Conservation (phyloP, 1,140 invertebrate species). For the Ceratosolen fusciceps region DNA sequence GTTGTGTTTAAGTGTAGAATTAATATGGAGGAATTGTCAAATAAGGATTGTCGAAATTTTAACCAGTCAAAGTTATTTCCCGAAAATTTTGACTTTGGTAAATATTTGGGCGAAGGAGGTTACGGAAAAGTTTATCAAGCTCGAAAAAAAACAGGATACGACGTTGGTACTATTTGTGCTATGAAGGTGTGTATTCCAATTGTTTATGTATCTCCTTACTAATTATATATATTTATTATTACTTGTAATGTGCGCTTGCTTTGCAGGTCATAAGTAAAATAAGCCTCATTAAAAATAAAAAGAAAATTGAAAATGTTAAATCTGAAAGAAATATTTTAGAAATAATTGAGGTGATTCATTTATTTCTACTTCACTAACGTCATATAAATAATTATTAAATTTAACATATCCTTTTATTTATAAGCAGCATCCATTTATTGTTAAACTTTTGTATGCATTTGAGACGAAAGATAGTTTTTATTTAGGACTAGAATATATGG, state of each 20-base stretch:
- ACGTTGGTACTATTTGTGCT: conserved; percentile 95
- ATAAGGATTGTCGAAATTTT: not conserved
- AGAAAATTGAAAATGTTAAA: conserved; percentile 99
- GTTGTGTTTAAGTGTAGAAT: not conserved
- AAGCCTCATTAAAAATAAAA: conserved; percentile 98
- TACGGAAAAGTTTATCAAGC: conserved; percentile 99
- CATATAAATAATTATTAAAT: not conserved
- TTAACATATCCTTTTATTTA: not conserved
- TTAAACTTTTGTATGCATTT: conserved; percentile 98
- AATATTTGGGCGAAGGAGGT: conserved; percentile 97
- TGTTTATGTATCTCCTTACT: not conserved
- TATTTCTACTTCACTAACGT: not conserved
- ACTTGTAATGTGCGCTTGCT: not conserved
- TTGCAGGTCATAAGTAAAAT: conserved; percentile 90
- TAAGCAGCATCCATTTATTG: conserved; percentile 96
- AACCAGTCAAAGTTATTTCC: conserved; percentile 63
- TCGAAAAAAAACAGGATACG: conserved; percentile 90
- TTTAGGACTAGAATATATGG: conserved; percentile 97
- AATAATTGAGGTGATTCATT: conserved; percentile 86
- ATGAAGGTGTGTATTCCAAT: conserved; percentile 86
- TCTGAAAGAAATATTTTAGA: conserved; percentile 99
- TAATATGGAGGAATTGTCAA: conserved; percentile 10
- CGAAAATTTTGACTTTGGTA: conserved; percentile 94
- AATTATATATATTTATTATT: not conserved
- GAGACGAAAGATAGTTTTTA: conserved; percentile 98